A percentile compares a stretch with the other conserved stretches of the same genome.
These are phyloP conservation scores for Cremastinae sp. DNA, from an alignment of 2,888 invertebrate genomes.

Conservation along the genomic window DNA sequence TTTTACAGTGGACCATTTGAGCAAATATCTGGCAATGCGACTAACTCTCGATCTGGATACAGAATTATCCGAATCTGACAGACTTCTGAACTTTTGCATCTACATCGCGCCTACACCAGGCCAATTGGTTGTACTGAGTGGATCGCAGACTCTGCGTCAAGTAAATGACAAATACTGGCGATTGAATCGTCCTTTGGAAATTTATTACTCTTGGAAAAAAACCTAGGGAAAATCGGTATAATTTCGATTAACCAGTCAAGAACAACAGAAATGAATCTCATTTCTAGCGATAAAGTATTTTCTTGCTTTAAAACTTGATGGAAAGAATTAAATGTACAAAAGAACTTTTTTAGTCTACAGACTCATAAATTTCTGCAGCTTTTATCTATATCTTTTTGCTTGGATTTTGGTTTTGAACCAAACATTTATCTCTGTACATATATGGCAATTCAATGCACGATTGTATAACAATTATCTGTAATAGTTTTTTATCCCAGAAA, in stretches of 20 bases:
- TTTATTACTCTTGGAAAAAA: constrained; percentile 97
- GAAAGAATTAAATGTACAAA: constrained; percentile 5
- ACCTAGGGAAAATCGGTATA: constrained; percentile 83
- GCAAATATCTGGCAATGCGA: constrained; percentile 97
- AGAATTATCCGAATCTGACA: constrained; percentile 88
- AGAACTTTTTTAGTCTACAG: background rate
- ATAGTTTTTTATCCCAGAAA: no score
- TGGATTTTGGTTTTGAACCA: no score
- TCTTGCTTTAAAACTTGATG: background rate
- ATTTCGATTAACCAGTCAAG: background rate
- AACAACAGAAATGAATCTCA: constrained; percentile 14
- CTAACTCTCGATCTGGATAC: constrained; percentile 92
- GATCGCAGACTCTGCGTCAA: constrained; percentile 93
- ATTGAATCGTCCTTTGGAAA: constrained; percentile 95
- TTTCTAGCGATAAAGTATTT: background rate
- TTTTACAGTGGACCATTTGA: constrained; percentile 95
- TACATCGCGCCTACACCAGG: constrained; percentile 93
- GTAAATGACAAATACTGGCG: constrained; percentile 97
- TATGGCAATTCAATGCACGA: no score
- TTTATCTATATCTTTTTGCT: no score
- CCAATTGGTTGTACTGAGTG: constrained; percentile 91
- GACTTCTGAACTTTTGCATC: constrained; percentile 93
- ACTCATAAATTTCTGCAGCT: no score
- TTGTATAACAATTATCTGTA: no score
- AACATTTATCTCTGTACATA: no score